Evolutionary conservation across 2,113 vertebrate species (phyloP), one percentile per base, ranked within the genome.

Genomic region (Gnathonemus echidnorhynchus): DNA sequence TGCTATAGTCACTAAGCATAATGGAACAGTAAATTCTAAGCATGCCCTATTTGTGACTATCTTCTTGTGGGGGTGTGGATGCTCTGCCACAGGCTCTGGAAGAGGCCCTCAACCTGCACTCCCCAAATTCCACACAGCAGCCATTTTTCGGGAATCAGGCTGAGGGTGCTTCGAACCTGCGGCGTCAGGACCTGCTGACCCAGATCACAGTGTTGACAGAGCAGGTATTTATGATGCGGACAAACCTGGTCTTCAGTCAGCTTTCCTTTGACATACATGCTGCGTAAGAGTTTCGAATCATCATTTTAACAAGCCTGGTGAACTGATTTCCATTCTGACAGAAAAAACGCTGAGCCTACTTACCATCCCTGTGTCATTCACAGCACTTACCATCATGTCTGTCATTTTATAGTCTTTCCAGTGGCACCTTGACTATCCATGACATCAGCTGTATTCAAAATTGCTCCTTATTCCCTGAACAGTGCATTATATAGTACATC

Each of bases 141-240:
- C 94, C 97, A 15, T 88, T 92, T 88, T 95, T 95, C 90, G 92
- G 94, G 93, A 94, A 91, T 90, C 93, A 97, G 1, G 94, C 95
- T 62, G 97, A 98, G 13, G 94, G 95, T 0, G 93, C 93, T 0
- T 94, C 94, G 89, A 96, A 96, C 88, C 88, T 96, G 77, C 96
- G 96, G 19, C 97, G 96, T 46, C 97, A 98, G 91, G 98, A 99
- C 90, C 95, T 99, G 90, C 94, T 98, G 89, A 99, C 97, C 1
- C 98, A 99, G 95, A 99, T 98, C 0, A 97, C 98, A 27, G 91
- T 98, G 3, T 94, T 98, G 35, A 97, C 97, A 88, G 97, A 98
- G 91, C 97, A 98, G 97, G 97, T 97, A 94, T 90, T 93, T 46
- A 46, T 13, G 45, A 15, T 8, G n/a, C 21, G 8, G 21, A 35